Conservation (phyloP, 2,797 vertebrate species). For the Sebastes iracundus region DNA sequence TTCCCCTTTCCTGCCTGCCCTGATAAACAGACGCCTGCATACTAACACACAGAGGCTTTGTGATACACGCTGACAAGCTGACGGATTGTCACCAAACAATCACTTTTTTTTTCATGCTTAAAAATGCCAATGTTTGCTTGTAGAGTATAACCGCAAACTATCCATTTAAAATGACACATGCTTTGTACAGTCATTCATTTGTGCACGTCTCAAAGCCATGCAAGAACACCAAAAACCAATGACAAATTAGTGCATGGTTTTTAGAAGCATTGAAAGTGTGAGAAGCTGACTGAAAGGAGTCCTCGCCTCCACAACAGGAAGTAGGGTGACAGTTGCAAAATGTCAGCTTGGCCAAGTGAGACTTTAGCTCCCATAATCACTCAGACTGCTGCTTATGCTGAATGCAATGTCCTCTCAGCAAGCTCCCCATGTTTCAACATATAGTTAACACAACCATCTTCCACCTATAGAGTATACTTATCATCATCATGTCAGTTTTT, state of each 20-base stretch:
- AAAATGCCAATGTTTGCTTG: not conserved
- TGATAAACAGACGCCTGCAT: constrained; percentile 40
- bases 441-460: not conserved
- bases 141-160: not conserved
- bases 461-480: not conserved
- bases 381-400: constrained; percentile 12
- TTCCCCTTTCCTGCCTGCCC: constrained; percentile 39
- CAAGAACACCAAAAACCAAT: not conserved
- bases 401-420: not conserved
- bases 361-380: constrained; percentile 23
- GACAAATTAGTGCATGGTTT: not conserved
- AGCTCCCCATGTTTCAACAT: not conserved
- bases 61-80: constrained; percentile 3
- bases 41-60: constrained; percentile 30
- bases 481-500: not conserved
- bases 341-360: constrained; percentile 57
- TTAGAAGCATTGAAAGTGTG: constrained; percentile 37
- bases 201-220: not conserved
- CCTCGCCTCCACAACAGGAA: constrained; percentile 74
- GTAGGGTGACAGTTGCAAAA: constrained; percentile 66
- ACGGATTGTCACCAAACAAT: not conserved
- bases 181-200: not conserved
- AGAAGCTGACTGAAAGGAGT: constrained; percentile 29
- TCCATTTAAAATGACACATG: not conserved
- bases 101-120: not conserved